Conservation (phyloP, 2,113 vertebrate species). For the Callipepla californica region DNA sequence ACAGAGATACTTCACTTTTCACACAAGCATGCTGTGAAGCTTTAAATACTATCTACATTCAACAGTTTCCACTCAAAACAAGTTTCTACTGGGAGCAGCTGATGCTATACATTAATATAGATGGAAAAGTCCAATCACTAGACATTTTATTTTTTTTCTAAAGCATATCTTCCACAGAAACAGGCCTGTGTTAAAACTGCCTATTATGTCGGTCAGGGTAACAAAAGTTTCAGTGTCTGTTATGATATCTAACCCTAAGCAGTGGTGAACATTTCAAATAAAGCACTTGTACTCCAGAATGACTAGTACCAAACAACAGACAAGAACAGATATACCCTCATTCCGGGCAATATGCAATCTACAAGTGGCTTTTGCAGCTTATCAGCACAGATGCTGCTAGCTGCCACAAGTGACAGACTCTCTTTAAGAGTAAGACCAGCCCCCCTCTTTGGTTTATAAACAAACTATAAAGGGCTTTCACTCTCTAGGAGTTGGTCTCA, state of each 20-base stretch:
- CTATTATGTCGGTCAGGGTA: not conserved
- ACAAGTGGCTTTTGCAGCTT: not conserved
- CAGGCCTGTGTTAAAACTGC: not conserved
- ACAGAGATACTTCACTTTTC: not conserved
- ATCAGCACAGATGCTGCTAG: not conserved
- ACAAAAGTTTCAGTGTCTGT: not conserved
- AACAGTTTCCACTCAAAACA: not conserved
- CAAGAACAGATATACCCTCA: rapidly evolving
- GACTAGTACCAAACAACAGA: not conserved
- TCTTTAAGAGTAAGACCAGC: not conserved
- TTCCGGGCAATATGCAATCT: not conserved
- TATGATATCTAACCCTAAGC: not conserved
- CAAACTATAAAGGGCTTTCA: not conserved
- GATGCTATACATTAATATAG: not conserved
- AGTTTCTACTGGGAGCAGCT: not conserved
- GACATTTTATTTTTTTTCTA: not conserved
- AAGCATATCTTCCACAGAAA: not conserved
- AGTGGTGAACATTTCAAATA: not conserved
- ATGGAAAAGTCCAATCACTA: not conserved
- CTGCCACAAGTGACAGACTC: not conserved
- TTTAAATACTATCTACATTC: not conserved
- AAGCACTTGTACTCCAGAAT: not conserved
- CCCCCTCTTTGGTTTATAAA: not conserved
- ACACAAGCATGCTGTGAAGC: not conserved
- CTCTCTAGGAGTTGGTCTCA: not conserved